A percentile compares a stretch with the other conserved stretches of the same genome.
phyloP scores from a whole-genome alignment of 1,140 invertebrate genomes.

The Drosophila kurseongensis region DNA sequence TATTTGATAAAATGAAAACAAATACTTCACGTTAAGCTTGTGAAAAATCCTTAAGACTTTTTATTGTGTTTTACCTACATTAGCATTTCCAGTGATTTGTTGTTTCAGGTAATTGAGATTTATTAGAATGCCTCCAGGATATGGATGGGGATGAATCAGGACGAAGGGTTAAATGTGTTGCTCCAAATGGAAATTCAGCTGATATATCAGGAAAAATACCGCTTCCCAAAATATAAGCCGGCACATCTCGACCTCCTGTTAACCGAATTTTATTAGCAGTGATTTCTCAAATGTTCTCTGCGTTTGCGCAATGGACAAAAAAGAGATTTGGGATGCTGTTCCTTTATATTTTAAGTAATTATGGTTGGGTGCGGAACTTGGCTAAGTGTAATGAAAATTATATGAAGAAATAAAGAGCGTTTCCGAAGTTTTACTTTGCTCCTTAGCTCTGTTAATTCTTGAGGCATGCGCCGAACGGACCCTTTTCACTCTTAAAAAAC shows the following conservation, averaged over 20 bases:
- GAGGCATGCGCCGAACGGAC: constrained; percentile 14
- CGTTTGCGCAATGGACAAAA: constrained; percentile 4
- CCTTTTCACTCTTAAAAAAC: constrained; percentile 4
- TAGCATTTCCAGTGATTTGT: constrained; percentile 49
- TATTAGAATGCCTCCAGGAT: constrained; percentile 25
- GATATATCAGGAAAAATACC: not conserved
- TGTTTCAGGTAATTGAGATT: constrained; percentile 32
- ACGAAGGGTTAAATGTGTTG: constrained; percentile 23
- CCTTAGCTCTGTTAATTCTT: constrained; percentile 12
- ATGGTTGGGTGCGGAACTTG: constrained; percentile 21
- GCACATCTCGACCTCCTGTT: not conserved
- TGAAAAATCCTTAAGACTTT: constrained; percentile 17
- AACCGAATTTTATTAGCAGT: not conserved
- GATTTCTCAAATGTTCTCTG: not conserved
- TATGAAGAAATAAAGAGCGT: not conserved
- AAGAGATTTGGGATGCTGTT: constrained; percentile 13
- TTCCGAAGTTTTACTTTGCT: not conserved
- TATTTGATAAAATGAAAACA: not conserved
- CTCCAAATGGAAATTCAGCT: constrained; percentile 6
- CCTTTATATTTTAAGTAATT: constrained; percentile 6
- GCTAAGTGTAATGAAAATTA: not conserved
- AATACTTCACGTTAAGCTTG: constrained; percentile 7
- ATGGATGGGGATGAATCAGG: constrained; percentile 2
- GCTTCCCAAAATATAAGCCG: constrained; percentile 19
- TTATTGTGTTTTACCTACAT: constrained; percentile 31